Percentiles rank a stretch among this genome's conserved stretches.
Evolutionary conservation across 2,113 vertebrate genomes (phyloP).

Genomic region (Tachysurus vachellii): DNA sequence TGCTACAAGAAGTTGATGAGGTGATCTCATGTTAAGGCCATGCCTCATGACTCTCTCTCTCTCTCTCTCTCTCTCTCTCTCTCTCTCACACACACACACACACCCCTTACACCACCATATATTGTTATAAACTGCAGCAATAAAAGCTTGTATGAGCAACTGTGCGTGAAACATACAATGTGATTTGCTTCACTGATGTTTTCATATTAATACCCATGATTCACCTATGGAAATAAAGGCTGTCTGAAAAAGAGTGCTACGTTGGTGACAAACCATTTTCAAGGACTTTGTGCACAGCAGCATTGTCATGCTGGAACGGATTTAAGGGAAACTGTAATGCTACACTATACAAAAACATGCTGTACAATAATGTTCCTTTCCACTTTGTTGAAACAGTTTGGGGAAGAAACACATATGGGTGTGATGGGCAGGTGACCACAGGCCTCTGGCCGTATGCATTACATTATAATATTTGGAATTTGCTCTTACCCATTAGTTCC

Average conservation of each 20-base stretch:
- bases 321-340: background rate
- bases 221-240: background rate
- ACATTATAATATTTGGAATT: background rate
- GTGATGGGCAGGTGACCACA: background rate
- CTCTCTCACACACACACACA: background rate
- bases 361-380: background rate
- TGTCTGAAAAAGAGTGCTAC: background rate
- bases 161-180: background rate
- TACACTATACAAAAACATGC: background rate
- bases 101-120: background rate
- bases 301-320: background rate
- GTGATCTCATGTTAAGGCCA: slow-evolving; percentile 7
- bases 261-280: background rate
- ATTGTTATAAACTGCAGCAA: background rate
- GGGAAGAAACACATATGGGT: background rate
- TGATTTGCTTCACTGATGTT: background rate
- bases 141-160: background rate
- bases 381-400: background rate
- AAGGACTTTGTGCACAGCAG: background rate
- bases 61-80: background rate
- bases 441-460: background rate
- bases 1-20: slow-evolving; percentile 17
- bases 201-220: background rate
- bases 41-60: slow-evolving; percentile 2
- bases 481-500: too few relatives aligned